Base-by-base conservation (phyloP, 1,140 invertebrate species). In the roundworm (Caenorhabditis elegans) region DNA sequence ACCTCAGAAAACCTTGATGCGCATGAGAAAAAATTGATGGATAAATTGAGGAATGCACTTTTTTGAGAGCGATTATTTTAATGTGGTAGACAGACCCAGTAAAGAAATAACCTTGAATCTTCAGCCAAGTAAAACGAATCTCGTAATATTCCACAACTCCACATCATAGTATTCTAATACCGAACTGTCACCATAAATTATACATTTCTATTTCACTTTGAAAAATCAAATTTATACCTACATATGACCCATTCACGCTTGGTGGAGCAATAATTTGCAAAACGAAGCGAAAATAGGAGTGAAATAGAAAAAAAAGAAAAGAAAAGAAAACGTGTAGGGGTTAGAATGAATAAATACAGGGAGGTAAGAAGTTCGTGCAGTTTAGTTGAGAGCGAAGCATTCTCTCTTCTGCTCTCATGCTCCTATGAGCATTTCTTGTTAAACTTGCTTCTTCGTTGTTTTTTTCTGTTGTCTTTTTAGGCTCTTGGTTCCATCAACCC, bases 341-440 rank as follows among this genome's bases (percentile, higher is more conserved):
- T 31, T n/a, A 70, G 60, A 39, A 39, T 39, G 60, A 70, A 70
- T 43, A 70, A 36, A 70, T 36, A 31, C 26, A 15, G 24, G 31
- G 60, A 70, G 60, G 60, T 70, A 70, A 70, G 34, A 70, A 70
- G 60, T 70, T 70, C 60, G 17, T 24, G 34, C 49, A 39, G 60
- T 70, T 70, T 70, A 39, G 19, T 22, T n/a, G 34, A 39, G 60
- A 70, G 60, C 60, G n/a, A 70, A 70, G 60, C 34, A 70, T 34
- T 26, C 60, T 43, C n/a, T 60, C 34, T 70, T 70, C 19, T 70
- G 60, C 60, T 70, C 60, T 70, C 60, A 70, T 70, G 60, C 60
- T 70, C 60, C 60, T 43, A 26, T 39, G 60, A 70, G 60, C 60
- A 60, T n/a, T 34, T 60, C 28, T 70, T 70, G 60, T 70, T 39